These are phyloP conservation scores for Gymnorhina tibicen DNA, from an alignment of 2,113 vertebrate genomes.

Conservation along the genomic window DNA sequence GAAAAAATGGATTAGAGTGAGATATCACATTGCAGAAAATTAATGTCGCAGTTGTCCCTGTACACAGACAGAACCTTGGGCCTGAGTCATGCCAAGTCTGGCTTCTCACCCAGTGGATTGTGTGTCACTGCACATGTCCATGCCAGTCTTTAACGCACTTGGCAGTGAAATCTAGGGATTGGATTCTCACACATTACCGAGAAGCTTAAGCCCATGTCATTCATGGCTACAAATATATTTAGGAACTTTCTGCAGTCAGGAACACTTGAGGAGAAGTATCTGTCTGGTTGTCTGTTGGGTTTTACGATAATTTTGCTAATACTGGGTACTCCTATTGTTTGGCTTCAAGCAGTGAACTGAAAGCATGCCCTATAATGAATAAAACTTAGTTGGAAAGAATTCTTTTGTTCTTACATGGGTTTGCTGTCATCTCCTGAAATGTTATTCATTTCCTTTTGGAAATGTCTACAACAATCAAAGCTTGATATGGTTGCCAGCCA, in stretches of 20 bases:
- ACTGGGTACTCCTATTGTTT: neutral
- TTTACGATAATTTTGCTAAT: neutral
- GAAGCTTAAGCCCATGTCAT: neutral
- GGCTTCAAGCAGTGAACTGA: constrained; percentile 28
- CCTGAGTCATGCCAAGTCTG: neutral
- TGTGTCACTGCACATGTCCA: neutral
- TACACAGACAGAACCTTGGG: neutral
- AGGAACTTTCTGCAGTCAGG: neutral
- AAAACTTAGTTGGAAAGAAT: constrained; percentile 17
- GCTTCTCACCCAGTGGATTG: neutral
- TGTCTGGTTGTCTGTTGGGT: neutral
- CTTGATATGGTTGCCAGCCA: constrained; percentile 3
- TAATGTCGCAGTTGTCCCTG: neutral
- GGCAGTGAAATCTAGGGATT: neutral
- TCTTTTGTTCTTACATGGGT: constrained; percentile 35
- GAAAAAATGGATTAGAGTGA: constrained; percentile 11
- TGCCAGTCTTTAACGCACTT: neutral
- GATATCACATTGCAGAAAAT: constrained; percentile 49
- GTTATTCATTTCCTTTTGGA: constrained; percentile 50
- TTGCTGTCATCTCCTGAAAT: constrained; percentile 45
- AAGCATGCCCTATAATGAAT: neutral
- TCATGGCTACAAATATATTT: neutral
- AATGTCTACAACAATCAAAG: constrained; percentile 1
- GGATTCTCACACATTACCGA: constrained; percentile 28
- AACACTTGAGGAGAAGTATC: neutral